phyloP scores from a whole-genome alignment of 2,113 vertebrate genomes.

The Aegotheles bennettii region DNA sequence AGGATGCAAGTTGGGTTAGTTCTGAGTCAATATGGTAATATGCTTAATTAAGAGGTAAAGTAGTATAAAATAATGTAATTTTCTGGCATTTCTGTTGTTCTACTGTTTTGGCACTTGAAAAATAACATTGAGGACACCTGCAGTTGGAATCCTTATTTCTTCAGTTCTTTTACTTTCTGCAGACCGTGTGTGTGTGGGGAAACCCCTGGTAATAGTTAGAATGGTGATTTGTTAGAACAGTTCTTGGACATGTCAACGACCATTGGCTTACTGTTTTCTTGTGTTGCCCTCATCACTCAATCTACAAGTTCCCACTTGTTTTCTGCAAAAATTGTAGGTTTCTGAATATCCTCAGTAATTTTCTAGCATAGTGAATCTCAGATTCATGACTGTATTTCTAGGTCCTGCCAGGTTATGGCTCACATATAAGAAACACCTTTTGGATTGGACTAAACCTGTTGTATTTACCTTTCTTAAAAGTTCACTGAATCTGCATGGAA shows the following conservation, averaged over 20 bases:
- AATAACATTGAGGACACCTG: not conserved
- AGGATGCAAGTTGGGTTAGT: not conserved
- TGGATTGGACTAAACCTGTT: not conserved
- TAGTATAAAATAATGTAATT: not conserved
- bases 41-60: not conserved
- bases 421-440: not conserved
- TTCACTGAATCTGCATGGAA: not conserved
- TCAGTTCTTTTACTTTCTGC: not conserved
- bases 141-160: not conserved
- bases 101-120: not conserved
- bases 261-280: not conserved
- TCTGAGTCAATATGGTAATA: not conserved
- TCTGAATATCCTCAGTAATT: not conserved
- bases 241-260: not conserved
- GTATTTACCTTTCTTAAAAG: not conserved
- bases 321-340: not conserved
- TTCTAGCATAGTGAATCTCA: not conserved
- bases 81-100: not conserved
- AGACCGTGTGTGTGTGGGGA: not conserved
- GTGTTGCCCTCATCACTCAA: not conserved
- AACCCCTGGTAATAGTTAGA: not conserved
- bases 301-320: not conserved
- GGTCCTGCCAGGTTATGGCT: not conserved
- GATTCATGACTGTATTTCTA: not conserved
- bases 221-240: not conserved